Evolutionary conservation across 2,888 invertebrate species (phyloP), one percentile per base, ranked within the genome.

Genomic region (Ophraella communa): DNA sequence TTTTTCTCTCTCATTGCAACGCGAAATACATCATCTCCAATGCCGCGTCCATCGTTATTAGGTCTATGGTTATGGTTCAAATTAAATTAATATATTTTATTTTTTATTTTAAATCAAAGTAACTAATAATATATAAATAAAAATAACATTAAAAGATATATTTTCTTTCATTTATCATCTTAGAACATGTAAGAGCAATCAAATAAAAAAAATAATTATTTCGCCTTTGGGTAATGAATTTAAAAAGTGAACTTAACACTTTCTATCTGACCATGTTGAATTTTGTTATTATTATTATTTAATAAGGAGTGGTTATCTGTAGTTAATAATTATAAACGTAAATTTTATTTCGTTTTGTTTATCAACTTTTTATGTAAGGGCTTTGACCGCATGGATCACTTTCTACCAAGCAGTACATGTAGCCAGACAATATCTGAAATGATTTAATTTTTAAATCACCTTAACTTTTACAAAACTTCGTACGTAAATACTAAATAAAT

Each of bases 221-320:
- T n/a, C n/a, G n/a, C n/a, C n/a, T n/a, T n/a, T n/a, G n/a, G 64
- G 64, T 61, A 27, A 30, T 24, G 3, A 35, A 35, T 35, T 23
- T 60, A 63, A 70, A 70, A 71, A 70, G 71, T 70, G 68, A 71
- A 71, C 68, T 68, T 68, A 49, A 67, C 49, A 69, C 73, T 73
- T 73, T 73, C 73, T 72, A 72, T 66, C 61, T 67, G 70, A 69
- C 70, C 72, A 71, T 71, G 71, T 71, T 72, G 70, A 69, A 55
- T 62, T 61, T 53, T 55, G n/a, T n/a, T n/a, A 62, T 51, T 62
- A 60, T 68, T 68, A 69, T 65, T 68, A 69, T 65, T 64, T 54
- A 56, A 60, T 23, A 27, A 65, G 65, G 65, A 61, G 65, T 33
- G 65, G 59, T 51, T 59, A 51, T 39, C 59, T 17, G 10, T 18